phyloP scores from a whole-genome alignment of 2,888 invertebrate species.

The Stramonita haemastoma region DNA sequence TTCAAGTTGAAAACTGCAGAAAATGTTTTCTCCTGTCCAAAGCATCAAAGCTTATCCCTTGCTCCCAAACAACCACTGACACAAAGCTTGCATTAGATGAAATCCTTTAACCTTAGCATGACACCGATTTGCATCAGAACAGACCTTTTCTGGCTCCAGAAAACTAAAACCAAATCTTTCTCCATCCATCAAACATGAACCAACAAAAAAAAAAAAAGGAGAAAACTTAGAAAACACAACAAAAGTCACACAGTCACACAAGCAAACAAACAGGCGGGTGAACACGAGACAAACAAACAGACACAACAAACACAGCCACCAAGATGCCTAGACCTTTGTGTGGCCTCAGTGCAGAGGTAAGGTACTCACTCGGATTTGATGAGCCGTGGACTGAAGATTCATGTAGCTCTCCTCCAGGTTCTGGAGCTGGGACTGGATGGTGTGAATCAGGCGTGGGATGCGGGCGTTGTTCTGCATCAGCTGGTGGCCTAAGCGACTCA shows the following conservation, averaged over 20 bases:
- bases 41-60: not conserved
- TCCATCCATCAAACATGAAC: slow-evolving; percentile 32
- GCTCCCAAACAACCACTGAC: not conserved
- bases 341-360: not conserved
- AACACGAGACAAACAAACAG: not conserved
- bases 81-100: not conserved
- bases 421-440: slow-evolving; percentile 89
- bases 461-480: slow-evolving; percentile 87
- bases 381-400: slow-evolving; percentile 90
- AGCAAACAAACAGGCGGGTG: not conserved
- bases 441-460: slow-evolving; percentile 84
- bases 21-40: not conserved
- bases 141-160: not conserved
- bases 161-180: not conserved
- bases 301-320: slow-evolving; percentile 25
- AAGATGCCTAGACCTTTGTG: not conserved
- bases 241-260: slow-evolving; percentile 28
- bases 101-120: too few relatives aligned
- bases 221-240: not conserved
- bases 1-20: not conserved
- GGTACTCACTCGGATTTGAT: slow-evolving; percentile 86
- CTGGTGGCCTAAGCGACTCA: slow-evolving; percentile 89
- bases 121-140: too few relatives aligned
- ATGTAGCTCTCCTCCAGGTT: slow-evolving; percentile 96
- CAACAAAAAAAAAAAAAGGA: not conserved